Conservation (phyloP, 2,113 vertebrate genomes). For the Protobothrops mucrosquamatus region DNA sequence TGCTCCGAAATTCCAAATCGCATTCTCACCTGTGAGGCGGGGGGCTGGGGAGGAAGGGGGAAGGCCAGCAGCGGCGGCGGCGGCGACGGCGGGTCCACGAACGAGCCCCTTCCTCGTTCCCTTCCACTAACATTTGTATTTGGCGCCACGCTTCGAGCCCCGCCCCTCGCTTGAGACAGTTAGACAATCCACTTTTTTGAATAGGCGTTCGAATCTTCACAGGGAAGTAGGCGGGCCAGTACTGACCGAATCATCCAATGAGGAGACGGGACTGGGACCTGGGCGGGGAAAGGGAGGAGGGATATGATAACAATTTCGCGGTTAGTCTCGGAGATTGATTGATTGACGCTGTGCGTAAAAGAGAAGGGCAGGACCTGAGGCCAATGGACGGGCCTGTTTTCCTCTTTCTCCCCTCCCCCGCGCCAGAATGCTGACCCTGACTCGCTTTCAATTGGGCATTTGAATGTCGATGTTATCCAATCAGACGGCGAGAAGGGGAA, state of each 20-base stretch:
- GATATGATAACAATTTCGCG: no score
- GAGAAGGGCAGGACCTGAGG: neutral
- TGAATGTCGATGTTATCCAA: neutral
- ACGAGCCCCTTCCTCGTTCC: neutral
- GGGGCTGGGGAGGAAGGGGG: no score
- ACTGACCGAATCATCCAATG: neutral
- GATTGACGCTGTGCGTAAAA: neutral
- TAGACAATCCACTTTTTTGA: neutral
- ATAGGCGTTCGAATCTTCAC: neutral
- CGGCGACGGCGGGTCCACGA: neutral
- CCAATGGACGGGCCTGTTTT: neutral
- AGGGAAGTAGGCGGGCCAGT: neutral
- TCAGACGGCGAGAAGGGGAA: neutral
- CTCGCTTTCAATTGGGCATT: neutral
- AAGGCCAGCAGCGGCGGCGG: neutral
- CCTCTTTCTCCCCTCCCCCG: neutral
- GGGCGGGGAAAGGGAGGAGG: neutral
- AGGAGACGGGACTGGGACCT: neutral
- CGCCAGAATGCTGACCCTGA: no score
- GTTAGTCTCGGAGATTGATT: neutral
- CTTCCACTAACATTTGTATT: neutral
- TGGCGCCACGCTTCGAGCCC: neutral
- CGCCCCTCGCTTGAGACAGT: neutral
- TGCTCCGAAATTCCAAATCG: neutral
- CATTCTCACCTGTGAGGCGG: neutral